phyloP scores from a whole-genome alignment of 2,113 vertebrate species.

The Pyrgilauda ruficollis region DNA sequence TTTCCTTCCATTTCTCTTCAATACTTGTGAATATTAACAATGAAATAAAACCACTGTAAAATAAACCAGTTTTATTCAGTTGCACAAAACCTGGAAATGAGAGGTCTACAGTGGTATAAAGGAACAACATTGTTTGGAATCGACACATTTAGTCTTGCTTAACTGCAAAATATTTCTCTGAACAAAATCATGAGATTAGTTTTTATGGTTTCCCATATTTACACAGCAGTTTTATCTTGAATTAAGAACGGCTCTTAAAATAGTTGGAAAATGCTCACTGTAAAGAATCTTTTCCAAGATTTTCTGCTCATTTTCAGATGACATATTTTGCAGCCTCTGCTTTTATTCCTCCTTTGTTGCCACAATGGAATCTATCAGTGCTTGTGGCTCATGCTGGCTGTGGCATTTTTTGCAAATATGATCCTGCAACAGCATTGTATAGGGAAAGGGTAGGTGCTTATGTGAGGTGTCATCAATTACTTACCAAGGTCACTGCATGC shows the following conservation, averaged over 20 bases:
- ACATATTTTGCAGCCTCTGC: neutral
- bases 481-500: neutral
- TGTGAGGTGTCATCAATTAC: neutral
- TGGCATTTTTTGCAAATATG: conserved; percentile 21
- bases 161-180: neutral
- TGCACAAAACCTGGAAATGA: neutral
- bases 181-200: neutral
- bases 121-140: neutral
- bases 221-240: neutral
- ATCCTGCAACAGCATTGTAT: neutral
- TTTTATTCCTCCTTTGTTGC: neutral
- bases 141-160: neutral
- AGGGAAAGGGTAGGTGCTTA: neutral
- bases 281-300: neutral
- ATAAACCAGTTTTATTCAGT: neutral
- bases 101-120: neutral
- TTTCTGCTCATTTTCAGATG: neutral
- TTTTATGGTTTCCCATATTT: neutral
- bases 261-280: neutral
- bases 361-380: neutral
- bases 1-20: neutral
- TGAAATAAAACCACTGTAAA: neutral
- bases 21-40: neutral
- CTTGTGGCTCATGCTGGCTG: neutral
- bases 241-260: neutral